Conservation (phyloP, 2,113 vertebrate genomes). For the Phycodurus eques region DNA sequence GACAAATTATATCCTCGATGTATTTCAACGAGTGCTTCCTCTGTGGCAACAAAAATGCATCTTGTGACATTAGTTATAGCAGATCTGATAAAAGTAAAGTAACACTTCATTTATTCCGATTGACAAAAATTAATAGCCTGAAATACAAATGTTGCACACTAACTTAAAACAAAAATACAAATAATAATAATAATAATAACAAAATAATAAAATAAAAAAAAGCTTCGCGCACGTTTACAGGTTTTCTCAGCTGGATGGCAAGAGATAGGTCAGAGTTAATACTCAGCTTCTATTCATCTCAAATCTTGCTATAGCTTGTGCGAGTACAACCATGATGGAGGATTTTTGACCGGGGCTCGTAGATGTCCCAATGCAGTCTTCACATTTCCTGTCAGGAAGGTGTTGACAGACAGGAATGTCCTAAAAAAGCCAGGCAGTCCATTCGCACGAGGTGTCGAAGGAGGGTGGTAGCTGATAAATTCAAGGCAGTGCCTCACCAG, state of each 20-base stretch:
- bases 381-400: not conserved
- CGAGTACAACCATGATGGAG: conserved; percentile 12
- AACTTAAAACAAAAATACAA: not conserved
- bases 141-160: conserved; percentile 15
- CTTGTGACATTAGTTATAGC: conserved; percentile 37
- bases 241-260: not conserved
- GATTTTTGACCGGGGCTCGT: conserved; percentile 9
- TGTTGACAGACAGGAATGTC: conserved; percentile 4
- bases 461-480: conserved; percentile 6
- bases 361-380: conserved; percentile 10
- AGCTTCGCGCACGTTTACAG: not conserved
- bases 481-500: conserved; percentile 79
- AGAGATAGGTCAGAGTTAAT: conserved; percentile 12
- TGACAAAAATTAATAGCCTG: conserved; percentile 37
- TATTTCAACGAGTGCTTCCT: conserved; percentile 13
- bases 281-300: not conserved
- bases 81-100: conserved; percentile 33
- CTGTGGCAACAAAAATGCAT: conserved; percentile 27
- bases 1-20: conserved; percentile 9
- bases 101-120: conserved; percentile 13
- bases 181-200: too few species aligned
- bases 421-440: not conserved
- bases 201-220: not conserved
- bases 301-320: not conserved
- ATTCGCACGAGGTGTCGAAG: conserved; percentile 5